Conservation (phyloP, 2,113 vertebrate species). For the Oryzias celebensis region DNA sequence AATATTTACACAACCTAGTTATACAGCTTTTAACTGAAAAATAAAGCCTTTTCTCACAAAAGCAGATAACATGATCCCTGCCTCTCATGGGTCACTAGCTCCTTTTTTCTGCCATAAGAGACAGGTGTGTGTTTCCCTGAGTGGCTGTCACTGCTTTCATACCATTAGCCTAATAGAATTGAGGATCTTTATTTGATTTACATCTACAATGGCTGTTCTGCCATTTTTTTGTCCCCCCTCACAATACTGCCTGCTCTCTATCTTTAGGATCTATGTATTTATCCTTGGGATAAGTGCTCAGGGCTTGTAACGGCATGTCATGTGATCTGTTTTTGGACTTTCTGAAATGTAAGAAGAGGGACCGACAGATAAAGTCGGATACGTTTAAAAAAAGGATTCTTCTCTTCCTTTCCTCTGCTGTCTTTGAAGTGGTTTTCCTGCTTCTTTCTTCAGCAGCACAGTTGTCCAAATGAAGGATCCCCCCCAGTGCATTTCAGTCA, state of each 20-base stretch:
- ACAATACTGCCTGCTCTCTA: slow-evolving; percentile 28
- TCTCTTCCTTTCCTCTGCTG: slow-evolving; percentile 14
- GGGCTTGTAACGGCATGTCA: slow-evolving; percentile 51
- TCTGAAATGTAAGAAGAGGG: slow-evolving; percentile 36
- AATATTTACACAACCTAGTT: slow-evolving; percentile 60
- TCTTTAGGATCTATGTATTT: slow-evolving; percentile 24
- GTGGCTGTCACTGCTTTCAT: slow-evolving; percentile 64
- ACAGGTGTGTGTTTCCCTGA: slow-evolving; percentile 58
- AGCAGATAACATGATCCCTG: slow-evolving; percentile 63
- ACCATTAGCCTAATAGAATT: slow-evolving; percentile 66
- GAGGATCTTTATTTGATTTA: slow-evolving; percentile 70
- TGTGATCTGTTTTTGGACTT: slow-evolving; percentile 53
- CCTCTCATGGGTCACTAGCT: slow-evolving; percentile 65
- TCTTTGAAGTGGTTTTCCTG: slow-evolving; percentile 39
- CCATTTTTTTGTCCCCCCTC: slow-evolving; percentile 28
- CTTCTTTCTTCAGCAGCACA: slow-evolving; percentile 6
- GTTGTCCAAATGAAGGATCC: slow-evolving; percentile 24
- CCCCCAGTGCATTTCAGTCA: slow-evolving; percentile 21
- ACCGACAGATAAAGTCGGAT: slow-evolving; percentile 9
- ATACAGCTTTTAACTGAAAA: slow-evolving; percentile 62
- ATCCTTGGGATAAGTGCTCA: slow-evolving; percentile 30
- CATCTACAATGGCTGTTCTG: slow-evolving; percentile 49
- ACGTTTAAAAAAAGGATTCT: slow-evolving; percentile 18
- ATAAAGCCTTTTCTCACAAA: slow-evolving; percentile 55
- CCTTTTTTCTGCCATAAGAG: slow-evolving; percentile 55